Evolutionary conservation across 2,113 vertebrate species (phyloP).

Genomic region (Platichthys stellatus): DNA sequence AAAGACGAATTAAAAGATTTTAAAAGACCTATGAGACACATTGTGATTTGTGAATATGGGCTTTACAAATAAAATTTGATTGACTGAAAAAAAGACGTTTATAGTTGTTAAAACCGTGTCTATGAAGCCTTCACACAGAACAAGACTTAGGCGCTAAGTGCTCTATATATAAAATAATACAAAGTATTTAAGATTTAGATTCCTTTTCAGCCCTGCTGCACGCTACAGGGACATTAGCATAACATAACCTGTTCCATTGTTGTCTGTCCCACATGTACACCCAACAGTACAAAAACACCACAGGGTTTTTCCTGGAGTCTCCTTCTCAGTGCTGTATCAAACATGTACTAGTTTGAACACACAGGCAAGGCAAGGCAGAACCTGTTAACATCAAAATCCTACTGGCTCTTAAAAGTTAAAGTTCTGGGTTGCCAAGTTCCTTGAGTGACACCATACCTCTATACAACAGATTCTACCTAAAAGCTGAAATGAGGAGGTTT

Average conservation of each 20-base stretch:
- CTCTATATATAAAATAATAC: too few relatives aligned
- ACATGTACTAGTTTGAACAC: neutral
- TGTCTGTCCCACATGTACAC: too few relatives aligned
- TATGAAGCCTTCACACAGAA: too few relatives aligned
- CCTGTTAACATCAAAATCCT: neutral
- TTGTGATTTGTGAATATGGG: too few relatives aligned
- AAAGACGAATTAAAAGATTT: neutral
- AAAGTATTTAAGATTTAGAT: neutral
- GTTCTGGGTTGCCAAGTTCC: neutral
- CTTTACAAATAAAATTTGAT: too few relatives aligned
- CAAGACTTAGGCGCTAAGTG: too few relatives aligned
- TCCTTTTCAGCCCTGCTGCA: neutral
- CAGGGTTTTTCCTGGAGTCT: neutral
- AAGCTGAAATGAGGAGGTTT: neutral
- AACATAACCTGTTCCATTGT: neutral
- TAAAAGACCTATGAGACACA: neutral
- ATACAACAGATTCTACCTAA: neutral
- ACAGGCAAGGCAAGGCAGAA: neutral
- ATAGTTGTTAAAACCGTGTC: neutral
- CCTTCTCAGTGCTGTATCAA: too few relatives aligned
- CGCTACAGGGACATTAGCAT: neutral
- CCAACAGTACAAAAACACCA: neutral
- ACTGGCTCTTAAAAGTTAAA: neutral
- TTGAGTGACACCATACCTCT: constrained; percentile 2
- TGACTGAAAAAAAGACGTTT: neutral